These are phyloP conservation scores for Asarcornis scutulata DNA, from an alignment of 2,113 vertebrate species.

Conservation along the genomic window DNA sequence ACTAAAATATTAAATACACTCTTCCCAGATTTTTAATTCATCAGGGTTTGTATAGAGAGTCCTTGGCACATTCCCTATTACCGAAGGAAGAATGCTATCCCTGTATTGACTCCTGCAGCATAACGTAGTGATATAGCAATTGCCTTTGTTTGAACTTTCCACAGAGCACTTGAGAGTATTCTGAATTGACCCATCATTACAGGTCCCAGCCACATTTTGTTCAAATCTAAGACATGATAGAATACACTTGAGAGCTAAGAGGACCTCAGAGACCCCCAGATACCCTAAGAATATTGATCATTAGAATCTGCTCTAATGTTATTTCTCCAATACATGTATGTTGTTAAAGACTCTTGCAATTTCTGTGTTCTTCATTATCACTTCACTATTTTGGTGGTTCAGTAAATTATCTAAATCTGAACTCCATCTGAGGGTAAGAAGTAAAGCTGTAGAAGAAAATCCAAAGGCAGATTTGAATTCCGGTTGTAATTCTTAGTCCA, in stretches of 20 bases:
- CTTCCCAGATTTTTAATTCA: not conserved
- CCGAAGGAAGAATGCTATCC: not conserved
- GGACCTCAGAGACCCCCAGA: slow-evolving; percentile 26
- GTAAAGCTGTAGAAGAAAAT: not conserved
- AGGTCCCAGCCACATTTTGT: not conserved
- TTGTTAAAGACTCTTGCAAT: not conserved
- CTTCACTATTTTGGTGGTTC: not conserved
- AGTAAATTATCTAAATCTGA: not conserved
- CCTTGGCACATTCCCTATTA: not conserved
- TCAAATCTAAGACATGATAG: not conserved
- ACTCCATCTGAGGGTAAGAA: not conserved
- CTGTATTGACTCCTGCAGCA: not conserved
- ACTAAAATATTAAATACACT: slow-evolving; percentile 4
- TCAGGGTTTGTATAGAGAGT: not conserved
- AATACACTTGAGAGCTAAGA: slow-evolving; percentile 5
- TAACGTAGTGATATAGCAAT: not conserved
- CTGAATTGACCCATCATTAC: not conserved
- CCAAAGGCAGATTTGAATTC: not conserved
- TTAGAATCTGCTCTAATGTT: slow-evolving; percentile 10
- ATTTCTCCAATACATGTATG: not conserved
- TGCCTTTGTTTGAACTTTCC: not conserved
- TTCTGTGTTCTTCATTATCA: not conserved
- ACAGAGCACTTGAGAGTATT: not conserved
- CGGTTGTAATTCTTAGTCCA: not conserved
- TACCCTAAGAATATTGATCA: slow-evolving; percentile 27